phyloP scores from a whole-genome alignment of 2,113 vertebrate species.

The Ophthalmolycus amberensis region DNA sequence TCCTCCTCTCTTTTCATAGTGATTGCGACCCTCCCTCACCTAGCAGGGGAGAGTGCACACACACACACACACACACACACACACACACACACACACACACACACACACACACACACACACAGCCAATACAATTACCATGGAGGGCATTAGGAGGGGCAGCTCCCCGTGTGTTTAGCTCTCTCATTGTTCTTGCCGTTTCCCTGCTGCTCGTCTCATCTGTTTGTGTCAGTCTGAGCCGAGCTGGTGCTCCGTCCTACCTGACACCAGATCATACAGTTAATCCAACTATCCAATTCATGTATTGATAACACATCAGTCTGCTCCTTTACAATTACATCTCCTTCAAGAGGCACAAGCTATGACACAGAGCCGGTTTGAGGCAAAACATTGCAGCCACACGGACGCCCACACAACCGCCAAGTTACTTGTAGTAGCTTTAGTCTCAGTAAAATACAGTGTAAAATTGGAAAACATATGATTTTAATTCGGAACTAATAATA shows the following conservation, averaged over 20 bases:
- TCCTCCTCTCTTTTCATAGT: conserved; percentile 77
- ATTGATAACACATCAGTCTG: conserved; percentile 69
- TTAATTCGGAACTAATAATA: not conserved
- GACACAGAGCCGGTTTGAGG: not conserved
- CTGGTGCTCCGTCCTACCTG: conserved; percentile 61
- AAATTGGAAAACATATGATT: not conserved
- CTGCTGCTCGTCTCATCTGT: conserved; percentile 71
- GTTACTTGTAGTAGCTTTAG: too few species aligned
- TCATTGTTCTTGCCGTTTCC: conserved; percentile 59
- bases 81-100: conserved; percentile 28
- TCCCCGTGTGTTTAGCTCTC: conserved; percentile 39
- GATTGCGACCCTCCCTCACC: conserved; percentile 67
- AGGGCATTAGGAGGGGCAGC: conserved; percentile 52
- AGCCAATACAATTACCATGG: conserved; percentile 58
- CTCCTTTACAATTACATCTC: conserved; percentile 40
- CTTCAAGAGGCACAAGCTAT: not conserved
- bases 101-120: conserved; percentile 35
- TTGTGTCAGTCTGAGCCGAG: conserved; percentile 66
- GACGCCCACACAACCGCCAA: not conserved
- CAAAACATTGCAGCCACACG: not conserved
- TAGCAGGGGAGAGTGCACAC: conserved; percentile 60
- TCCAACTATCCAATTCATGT: conserved; percentile 61
- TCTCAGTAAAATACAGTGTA: not conserved
- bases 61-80: conserved; percentile 36
- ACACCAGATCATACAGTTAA: conserved; percentile 54